Conservation (phyloP, 1,140 invertebrate genomes). For the Trichogramma pretiosum region DNA sequence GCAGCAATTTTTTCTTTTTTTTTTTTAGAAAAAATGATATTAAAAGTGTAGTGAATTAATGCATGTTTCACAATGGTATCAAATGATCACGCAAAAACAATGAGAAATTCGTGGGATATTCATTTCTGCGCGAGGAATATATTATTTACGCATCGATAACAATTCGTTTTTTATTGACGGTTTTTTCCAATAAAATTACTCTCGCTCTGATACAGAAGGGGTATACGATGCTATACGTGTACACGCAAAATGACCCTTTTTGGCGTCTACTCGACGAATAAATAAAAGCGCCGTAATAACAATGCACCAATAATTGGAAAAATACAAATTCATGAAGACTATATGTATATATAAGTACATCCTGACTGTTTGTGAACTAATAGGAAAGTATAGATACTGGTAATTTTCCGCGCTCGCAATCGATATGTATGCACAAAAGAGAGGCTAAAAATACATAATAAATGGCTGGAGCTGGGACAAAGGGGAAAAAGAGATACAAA, state of each 20-base stretch:
- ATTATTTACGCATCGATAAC: too few species aligned
- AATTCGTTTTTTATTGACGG: too few species aligned
- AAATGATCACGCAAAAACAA: too few species aligned
- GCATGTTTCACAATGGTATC: too few species aligned
- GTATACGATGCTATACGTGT: too few species aligned
- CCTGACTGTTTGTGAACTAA: conserved; percentile 15
- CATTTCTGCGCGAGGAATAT: too few species aligned
- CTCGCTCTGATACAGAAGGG: not conserved
- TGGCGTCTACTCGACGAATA: too few species aligned
- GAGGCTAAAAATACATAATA: conserved; percentile 14
- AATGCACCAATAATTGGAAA: not conserved
- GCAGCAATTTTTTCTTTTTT: too few species aligned
- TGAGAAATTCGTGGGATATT: too few species aligned
- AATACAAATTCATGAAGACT: conserved; percentile 1
- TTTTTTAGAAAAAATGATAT: too few species aligned
- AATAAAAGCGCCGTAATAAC: not conserved
- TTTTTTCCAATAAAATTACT: not conserved
- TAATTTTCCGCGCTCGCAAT: conserved; percentile 14
- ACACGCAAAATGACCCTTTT: too few species aligned
- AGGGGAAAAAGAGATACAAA: conserved; percentile 4
- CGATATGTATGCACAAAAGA: conserved; percentile 12
- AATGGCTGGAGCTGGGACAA: conserved; percentile 1
- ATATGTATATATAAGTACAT: conserved; percentile 7
- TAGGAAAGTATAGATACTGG: conserved; percentile 15
- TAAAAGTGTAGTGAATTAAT: too few species aligned